Base-by-base conservation (phyloP, 2,113 vertebrate genomes). In the Brachyistius frenatus region DNA sequence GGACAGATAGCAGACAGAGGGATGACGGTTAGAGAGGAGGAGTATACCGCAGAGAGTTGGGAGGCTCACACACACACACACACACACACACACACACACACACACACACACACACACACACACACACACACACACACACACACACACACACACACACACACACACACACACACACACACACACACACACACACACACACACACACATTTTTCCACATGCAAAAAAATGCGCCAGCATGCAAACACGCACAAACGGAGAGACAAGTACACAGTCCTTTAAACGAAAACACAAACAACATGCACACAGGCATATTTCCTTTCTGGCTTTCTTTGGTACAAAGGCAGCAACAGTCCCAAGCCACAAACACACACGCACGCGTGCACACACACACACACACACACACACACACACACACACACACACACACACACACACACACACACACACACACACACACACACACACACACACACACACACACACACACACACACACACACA, bases 1-100 rank as follows among this genome's bases (percentile, higher is more conserved):
- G 82, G 88, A 90, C 90, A 88, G 90, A 91, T 86, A 91, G 84
- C 82, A 91, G 91, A 91, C 84, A 88, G 87, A 91, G 83, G 64
- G 80, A 87, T 89, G 90, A 84, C 31, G 73, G 86, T 81, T 88
- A 69, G 41, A 44, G 84, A 86, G 81, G 60, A 62, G 70, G 80
- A 87, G 79, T 86, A 91, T 84, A 80, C 90, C 72, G 1, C 84
- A 73, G 85, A 76, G 85, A 66, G 71, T 68, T 80, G 72, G 66
- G 54, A 83, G 61, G 30, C 57, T 39, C 50, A 6, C 31, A 49
- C 14, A 16, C 31, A 9, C 72, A 23, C 47, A 36, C 61, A 71
- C 39, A 54, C 14, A 23, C n/a, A 13, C 72, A 32, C 39, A 36
- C 55, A 67, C 39, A 35, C 16, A 50, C 47, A 68, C 68, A 58